Conservation (phyloP, 1,140 invertebrate species). For the Philotrypesis tridentata region DNA sequence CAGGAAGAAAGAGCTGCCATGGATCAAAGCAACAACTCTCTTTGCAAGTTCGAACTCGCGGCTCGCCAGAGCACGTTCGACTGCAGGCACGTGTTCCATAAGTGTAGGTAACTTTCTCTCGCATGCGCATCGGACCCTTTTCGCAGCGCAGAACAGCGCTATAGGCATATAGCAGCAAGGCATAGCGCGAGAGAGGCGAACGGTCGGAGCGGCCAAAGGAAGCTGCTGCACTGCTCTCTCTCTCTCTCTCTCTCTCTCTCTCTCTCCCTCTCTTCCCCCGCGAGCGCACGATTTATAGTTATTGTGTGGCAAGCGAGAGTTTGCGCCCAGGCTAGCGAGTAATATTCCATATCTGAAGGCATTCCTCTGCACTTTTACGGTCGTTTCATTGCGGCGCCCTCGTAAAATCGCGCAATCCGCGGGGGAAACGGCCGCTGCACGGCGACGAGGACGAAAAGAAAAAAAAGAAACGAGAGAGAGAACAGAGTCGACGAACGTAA, state of each 20-base stretch:
- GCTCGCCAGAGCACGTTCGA: too few relatives aligned
- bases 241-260: too few relatives aligned
- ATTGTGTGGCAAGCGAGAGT: slow-evolving; percentile 44
- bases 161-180: background rate
- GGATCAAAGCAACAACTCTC: too few relatives aligned
- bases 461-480: background rate
- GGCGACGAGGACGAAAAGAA: slow-evolving; percentile 30
- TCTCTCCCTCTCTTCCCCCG: too few relatives aligned
- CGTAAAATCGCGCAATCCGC: slow-evolving; percentile 45
- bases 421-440: background rate
- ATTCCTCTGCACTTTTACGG: slow-evolving; percentile 54
- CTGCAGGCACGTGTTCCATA: background rate
- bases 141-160: background rate
- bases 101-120: background rate
- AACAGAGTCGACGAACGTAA: slow-evolving; percentile 39
- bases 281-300: slow-evolving; percentile 55
- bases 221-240: too few relatives aligned
- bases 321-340: slow-evolving; percentile 32
- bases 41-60: too few relatives aligned
- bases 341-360: slow-evolving; percentile 58
- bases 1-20: too few relatives aligned
- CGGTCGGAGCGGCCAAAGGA: slow-evolving; percentile 8
- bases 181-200: background rate
- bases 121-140: background rate
- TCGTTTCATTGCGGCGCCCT: slow-evolving; percentile 49